Evolutionary conservation across 2,113 vertebrate genomes (phyloP), one percentile per base, ranked within the genome.

Genomic region (Nannospalax galili): DNA sequence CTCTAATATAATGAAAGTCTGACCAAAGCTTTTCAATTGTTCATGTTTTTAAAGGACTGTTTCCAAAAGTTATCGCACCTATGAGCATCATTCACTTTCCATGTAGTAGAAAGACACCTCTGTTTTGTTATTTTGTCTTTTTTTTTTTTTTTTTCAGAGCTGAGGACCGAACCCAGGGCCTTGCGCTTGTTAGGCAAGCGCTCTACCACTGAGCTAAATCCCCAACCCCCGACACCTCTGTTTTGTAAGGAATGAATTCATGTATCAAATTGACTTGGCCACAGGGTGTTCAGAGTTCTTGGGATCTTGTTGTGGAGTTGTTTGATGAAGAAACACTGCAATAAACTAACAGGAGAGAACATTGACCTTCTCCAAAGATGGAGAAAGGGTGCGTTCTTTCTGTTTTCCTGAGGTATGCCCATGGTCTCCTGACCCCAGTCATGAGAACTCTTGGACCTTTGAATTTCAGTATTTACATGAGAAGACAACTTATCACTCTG

Each of bases 221-320:
- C n/a, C n/a, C n/a, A n/a, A n/a, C n/a, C n/a, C n/a, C n/a, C n/a
- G n/a, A 26, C 5, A 7, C 15, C 32, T 48, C 22, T 45, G 28
- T 28, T n/a, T 82, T 22, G 2, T n/a, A 14, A 89, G 19, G 58
- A 35, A 4, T 93, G n/a, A 52, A 3, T 52, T 74, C 30, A 16
- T 20, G 6, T 26, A 42, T 69, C 78, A 75, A n/a, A 11, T 45
- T n/a, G 7, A 58, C 22, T 40, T 32, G 62, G 7, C 20, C 16
- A 67, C 15, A 5, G 35, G 26, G 58, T 45, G 4, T n/a, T 26
- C 30, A 67, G 22, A 56, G 22, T 16, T 9, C 20, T 42, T 48
- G n/a, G 32, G 10, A n/a, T 3, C 20, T 1, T 9, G 3, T 77
- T 22, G 1, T n/a, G 14, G n/a, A 30, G 4, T 1, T 65, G 5